Base-by-base conservation (phyloP, 2,113 vertebrate genomes). In the Cyanoderma ruficeps region DNA sequence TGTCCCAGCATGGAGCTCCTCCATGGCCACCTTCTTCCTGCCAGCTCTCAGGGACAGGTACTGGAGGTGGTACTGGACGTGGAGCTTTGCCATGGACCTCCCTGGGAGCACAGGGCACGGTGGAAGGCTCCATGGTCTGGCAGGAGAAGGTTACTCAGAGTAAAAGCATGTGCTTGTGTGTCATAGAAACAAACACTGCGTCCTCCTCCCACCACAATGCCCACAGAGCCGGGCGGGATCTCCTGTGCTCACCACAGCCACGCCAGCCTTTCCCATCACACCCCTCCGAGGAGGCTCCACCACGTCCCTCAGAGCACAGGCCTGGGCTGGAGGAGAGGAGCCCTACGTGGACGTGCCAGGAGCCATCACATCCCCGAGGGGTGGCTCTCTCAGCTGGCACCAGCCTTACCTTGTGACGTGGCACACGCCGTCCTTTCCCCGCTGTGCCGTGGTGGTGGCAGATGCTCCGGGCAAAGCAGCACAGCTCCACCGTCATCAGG, bases 81-180 rank as follows among this genome's bases (percentile, higher is more conserved):
- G 37, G 44, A 25, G 49, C 18, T 83, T 53, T 85, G n/a, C 15
- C 76, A 15, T 9, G 31, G 42, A 30, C n/a, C 15, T 65, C n/a
- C 31, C 55, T 3, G 7, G 31, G 33, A 61, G 78, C 37, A 3
- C 68, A n/a, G 60, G 35, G 31, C 30, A 33, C 4, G 47, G 63
- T 1, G 57, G 78, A 61, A 85, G 53, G 30, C 49, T 89, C 57
- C 69, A 41, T 15, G 9, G 52, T 20, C 44, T 24, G 41, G 8
- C 52, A 91, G 77, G 72, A 91, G 69, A n/a, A 94, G 93, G 82
- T 96, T 90, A 85, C 75, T 94, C 90, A 90, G 56, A n/a, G 49
- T 19, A 59, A 59, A 96, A 90, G n/a, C 71, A 90, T n/a, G 44
- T 44, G 68, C 10, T 28, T 8, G 0, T 92, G 89, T 90, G 90